Evolutionary conservation across 1,140 invertebrate species (phyloP), one percentile per base, ranked within the genome.

Genomic region (Pristionchus pacificus): DNA sequence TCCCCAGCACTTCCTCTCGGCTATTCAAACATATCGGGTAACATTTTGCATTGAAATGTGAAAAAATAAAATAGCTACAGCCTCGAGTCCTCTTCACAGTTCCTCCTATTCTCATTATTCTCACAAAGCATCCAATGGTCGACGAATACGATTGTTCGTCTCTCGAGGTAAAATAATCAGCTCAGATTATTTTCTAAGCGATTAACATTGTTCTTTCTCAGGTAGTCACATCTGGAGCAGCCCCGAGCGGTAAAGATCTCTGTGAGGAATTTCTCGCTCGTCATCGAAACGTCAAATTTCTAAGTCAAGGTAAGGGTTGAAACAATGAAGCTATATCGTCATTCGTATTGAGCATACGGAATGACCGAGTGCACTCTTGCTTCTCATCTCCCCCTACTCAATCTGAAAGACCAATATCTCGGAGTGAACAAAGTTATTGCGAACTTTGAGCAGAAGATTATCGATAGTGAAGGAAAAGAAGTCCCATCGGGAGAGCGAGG

Each of bases 221-320:
- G 32, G 29, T 70, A 19, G 72, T 84, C 69, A 60, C 75, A 49
- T 77, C 76, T n/a, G 85, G 79, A 0, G 84, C 84, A 2, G 84
- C 84, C 14, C 85, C 85, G 1, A 75, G 84, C 2, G 79, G 84
- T 14, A 71, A 72, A 13, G 80, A 81, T 0, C 65, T 84, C 3
- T 79, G 78, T 10, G 72, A 72, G 14, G 83, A 83, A 29, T 75
- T 84, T 10, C 74, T 73, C 28, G 58, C 75, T 28, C 75, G 75
- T 33, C 63, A 77, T 59, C 66, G 31, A 13, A 76, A 76, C 58
- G 59, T 74, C 3, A 71, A 68, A 29, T 61, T 33, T 28, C 31
- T 74, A 24, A 25, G 32, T 19, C 72, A 74, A 75, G 72, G 72
- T 75, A 73, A 49, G 38, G 19, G 19, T 19, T 6, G 19, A 49